Conservation (phyloP, 2,797 vertebrate species). For the Pyrocephalus nanus region DNA sequence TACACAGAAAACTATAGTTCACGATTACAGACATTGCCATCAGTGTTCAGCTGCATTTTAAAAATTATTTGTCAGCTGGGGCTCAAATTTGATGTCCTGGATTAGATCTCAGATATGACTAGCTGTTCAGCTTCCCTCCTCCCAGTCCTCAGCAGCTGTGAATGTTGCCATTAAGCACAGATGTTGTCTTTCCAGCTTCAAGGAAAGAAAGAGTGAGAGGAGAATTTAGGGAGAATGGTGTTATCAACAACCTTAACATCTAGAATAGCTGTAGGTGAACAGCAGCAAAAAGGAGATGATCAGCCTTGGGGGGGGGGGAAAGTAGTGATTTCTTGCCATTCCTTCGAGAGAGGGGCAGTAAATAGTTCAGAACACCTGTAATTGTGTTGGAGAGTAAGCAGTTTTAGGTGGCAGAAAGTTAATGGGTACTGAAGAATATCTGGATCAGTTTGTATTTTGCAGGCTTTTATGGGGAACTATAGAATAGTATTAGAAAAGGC, state of each 20-base stretch:
- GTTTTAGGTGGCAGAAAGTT: neutral
- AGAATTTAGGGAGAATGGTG: neutral
- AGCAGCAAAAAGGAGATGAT: neutral
- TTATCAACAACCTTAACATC: neutral
- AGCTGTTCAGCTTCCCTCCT: neutral
- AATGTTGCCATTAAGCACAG: neutral
- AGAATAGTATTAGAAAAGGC: neutral
- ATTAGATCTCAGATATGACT: neutral
- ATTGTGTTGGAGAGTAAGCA: neutral
- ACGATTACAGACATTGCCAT: neutral
- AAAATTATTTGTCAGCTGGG: neutral
- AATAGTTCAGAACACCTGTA: neutral
- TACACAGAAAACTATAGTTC: neutral
- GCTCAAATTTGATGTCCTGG: neutral
- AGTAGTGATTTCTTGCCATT: neutral
- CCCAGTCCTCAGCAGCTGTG: neutral
- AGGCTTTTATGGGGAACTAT: neutral
- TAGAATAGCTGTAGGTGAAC: neutral
- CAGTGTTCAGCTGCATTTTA: neutral
- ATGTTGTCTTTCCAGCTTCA: neutral
- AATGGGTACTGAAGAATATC: neutral
- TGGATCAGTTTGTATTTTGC: neutral
- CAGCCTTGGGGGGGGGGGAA: accelerated
- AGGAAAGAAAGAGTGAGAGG: neutral
- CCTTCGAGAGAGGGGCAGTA: neutral